Evolutionary conservation across 2,888 invertebrate genomes (phyloP).

Genomic region (Epicampocera succincta): DNA sequence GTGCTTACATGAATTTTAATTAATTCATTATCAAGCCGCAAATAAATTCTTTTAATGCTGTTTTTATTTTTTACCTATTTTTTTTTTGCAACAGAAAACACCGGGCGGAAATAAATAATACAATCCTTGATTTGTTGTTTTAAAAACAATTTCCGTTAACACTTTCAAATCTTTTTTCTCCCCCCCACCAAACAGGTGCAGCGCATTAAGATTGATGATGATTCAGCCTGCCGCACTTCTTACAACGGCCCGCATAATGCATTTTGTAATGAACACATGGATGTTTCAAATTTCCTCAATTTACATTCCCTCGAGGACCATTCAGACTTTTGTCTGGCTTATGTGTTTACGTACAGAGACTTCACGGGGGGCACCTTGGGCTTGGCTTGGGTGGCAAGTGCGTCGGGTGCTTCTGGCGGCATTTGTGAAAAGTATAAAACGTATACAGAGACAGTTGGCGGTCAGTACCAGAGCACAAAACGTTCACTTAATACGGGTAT

Average conservation of each 20-base stretch:
- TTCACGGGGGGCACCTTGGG: constrained; percentile 99
- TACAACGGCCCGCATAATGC: constrained; percentile 89
- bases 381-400: constrained; percentile 99
- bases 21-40: constrained; percentile 64
- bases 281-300: constrained; percentile 99
- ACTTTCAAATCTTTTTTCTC: constrained; percentile 27
- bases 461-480: constrained; percentile 96
- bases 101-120: constrained; percentile 50
- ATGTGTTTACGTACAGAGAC: constrained; percentile 98
- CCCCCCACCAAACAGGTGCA: constrained; percentile 75
- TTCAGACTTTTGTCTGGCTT: constrained; percentile 99
- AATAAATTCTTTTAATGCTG: constrained; percentile 50
- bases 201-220: constrained; percentile 92
- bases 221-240: constrained; percentile 87
- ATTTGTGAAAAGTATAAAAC: constrained; percentile 99
- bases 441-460: constrained; percentile 97
- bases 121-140: constrained; percentile 67
- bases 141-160: constrained; percentile 66
- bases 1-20: constrained; percentile 66
- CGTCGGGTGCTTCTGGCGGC: constrained; percentile 98
- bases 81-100: constrained; percentile 12
- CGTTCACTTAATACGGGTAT: constrained; percentile 98
- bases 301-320: constrained; percentile 98
- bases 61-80: background rate
- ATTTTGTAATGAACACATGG: constrained; percentile 98